Evolutionary conservation across 2,113 vertebrate genomes (phyloP).

Genomic region (Brachionichthys hirsutus): DNA sequence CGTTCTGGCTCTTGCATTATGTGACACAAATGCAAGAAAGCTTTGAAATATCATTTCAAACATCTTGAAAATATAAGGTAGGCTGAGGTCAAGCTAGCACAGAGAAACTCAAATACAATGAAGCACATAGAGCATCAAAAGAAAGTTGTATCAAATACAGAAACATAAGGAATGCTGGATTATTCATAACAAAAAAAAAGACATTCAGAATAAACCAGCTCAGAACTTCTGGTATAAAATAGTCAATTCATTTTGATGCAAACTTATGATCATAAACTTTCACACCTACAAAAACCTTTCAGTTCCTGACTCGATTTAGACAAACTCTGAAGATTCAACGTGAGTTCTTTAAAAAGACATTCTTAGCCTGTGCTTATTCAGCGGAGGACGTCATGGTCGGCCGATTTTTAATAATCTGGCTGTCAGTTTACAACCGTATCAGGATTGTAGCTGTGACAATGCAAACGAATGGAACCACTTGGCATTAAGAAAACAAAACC

Average conservation of each 20-base stretch:
- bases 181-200: background rate
- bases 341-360: background rate
- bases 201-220: background rate
- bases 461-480: conserved; percentile 9
- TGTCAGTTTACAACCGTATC: conserved; percentile 30
- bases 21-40: background rate
- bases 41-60: too few species aligned
- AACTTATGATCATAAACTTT: background rate
- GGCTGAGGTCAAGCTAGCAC: background rate
- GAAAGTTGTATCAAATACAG: background rate
- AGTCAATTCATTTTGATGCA: background rate
- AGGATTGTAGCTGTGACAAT: conserved; percentile 33
- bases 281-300: background rate
- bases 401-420: conserved; percentile 44
- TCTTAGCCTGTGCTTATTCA: conserved; percentile 2
- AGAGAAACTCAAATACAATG: background rate
- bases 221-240: background rate
- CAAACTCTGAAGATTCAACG: too few species aligned
- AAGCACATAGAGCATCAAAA: background rate
- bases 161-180: background rate
- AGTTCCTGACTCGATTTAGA: background rate
- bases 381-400: conserved; percentile 27
- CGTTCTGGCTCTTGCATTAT: background rate
- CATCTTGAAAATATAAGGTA: background rate
- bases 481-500: too few species aligned